Evolutionary conservation across 2,113 vertebrate genomes (phyloP).

Genomic region (Mesitornis unicolor): DNA sequence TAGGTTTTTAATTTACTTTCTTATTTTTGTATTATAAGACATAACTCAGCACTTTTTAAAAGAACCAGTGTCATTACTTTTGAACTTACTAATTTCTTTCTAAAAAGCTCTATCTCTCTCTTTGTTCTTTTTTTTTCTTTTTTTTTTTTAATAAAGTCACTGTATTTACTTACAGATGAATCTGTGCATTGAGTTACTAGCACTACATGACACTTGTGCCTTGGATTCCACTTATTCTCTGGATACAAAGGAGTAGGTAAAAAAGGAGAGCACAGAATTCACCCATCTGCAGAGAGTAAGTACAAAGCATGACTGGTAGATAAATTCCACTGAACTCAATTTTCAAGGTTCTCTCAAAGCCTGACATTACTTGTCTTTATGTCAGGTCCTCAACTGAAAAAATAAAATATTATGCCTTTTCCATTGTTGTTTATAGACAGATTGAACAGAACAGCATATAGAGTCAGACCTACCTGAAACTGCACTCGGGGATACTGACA

Average conservation of each 20-base stretch:
- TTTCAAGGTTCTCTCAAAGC: not conserved
- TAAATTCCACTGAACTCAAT: not conserved
- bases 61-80: not conserved
- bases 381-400: not conserved
- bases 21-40: slow-evolving; percentile 68
- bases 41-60: slow-evolving; percentile 13
- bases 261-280: not conserved
- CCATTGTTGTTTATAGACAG: not conserved
- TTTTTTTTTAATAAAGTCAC: not conserved
- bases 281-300: not conserved
- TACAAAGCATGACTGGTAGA: not conserved
- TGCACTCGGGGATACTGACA: not conserved
- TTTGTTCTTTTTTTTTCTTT: not conserved
- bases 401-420: not conserved
- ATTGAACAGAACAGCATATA: not conserved
- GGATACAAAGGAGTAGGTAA: not conserved
- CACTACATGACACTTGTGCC: not conserved
- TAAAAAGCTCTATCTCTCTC: not conserved
- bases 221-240: not conserved
- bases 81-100: not conserved
- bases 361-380: not conserved
- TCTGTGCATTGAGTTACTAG: not conserved
- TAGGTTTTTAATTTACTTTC: slow-evolving; percentile 71
- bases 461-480: not conserved
- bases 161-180: not conserved